Evolutionary conservation across 2,888 invertebrate species (phyloP), one percentile per base, ranked within the genome.

Genomic region (Leucoma salicis): DNA sequence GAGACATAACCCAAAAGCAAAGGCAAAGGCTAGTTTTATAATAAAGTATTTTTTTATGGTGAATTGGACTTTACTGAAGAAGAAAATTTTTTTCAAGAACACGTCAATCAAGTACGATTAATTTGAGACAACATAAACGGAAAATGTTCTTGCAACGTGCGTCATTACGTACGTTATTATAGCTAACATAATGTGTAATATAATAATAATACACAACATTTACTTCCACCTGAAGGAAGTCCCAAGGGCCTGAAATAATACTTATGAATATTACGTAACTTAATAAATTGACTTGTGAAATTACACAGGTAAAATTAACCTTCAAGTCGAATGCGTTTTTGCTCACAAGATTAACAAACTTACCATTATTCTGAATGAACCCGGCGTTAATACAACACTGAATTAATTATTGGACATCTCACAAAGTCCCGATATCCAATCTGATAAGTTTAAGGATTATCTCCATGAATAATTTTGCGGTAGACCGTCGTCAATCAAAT

Each of bases 361-460:
- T 49, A 47, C 49, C 61, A 53, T 46, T 42, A 60, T 47, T 38
- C 46, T 39, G 43, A 49, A 31, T 35, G 31, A 49, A 46, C 39
- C 39, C 45, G 39, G 52, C 53, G 59, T 65, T 57, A 62, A 64
- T 64, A 62, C 55, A 45, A 41, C 42, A 51, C 33, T 32, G 61
- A 68, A 70, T 72, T 64, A 68, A 73, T 74, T 72, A 74, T 67
- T 68, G 62, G 62, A 52, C 58, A 55, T 57, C 53, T 56, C 49
- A 49, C 50, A 46, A 59, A 64, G 58, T 63, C 57, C 53, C 53
- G 55, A 57, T 56, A 54, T 52, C 49, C 41, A 54, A 60, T 49
- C 48, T 36, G 56, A 57, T 60, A 70, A 67, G 57, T 68, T 66
- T 60, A 51, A 47, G 63, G 70, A 63, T 71, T 63, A 66, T 55